These are phyloP conservation scores for Drosophila kokeensis DNA, from an alignment of 2,888 invertebrate species.

Conservation along the genomic window DNA sequence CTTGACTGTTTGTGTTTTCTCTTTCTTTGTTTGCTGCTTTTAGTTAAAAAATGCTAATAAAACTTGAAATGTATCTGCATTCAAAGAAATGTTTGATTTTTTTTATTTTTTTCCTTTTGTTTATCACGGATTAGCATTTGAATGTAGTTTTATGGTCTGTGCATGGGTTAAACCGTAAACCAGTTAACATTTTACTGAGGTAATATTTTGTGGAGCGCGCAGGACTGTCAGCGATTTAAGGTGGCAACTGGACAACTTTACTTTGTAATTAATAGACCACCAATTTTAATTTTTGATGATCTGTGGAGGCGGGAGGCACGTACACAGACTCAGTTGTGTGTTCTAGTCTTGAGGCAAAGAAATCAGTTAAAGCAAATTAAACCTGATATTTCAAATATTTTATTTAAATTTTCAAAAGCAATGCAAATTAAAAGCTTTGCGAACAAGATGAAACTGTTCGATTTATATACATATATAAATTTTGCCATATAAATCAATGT, in stretches of 20 bases:
- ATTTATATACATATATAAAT: not conserved
- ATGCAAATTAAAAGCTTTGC: not conserved
- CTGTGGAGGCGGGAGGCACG: conserved; percentile 28
- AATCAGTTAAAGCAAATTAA: not conserved
- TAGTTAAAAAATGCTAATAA: conserved; percentile 56
- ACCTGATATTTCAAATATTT: not conserved
- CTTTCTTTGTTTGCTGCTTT: conserved; percentile 44
- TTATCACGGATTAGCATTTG: conserved; percentile 60
- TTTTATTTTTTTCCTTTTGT: not conserved
- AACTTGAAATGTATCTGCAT: conserved; percentile 49
- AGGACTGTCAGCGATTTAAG: not conserved
- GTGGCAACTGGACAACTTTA: conserved; percentile 6
- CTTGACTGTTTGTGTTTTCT: conserved; percentile 27
- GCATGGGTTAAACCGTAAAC: conserved; percentile 58
- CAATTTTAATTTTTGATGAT: not conserved
- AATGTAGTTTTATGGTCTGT: conserved; percentile 53
- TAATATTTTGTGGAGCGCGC: conserved; percentile 20
- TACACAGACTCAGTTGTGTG: conserved; percentile 22
- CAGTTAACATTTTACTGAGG: conserved; percentile 30
- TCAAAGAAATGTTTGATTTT: conserved; percentile 17
- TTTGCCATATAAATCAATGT: not conserved
- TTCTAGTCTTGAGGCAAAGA: conserved; percentile 1
- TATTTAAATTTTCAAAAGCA: not conserved
- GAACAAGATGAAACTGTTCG: not conserved
- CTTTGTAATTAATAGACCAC: not conserved